Evolutionary conservation across 2,113 vertebrate species (phyloP), one percentile per base, ranked within the genome.

Genomic region (Tychaedon coryphoeus): DNA sequence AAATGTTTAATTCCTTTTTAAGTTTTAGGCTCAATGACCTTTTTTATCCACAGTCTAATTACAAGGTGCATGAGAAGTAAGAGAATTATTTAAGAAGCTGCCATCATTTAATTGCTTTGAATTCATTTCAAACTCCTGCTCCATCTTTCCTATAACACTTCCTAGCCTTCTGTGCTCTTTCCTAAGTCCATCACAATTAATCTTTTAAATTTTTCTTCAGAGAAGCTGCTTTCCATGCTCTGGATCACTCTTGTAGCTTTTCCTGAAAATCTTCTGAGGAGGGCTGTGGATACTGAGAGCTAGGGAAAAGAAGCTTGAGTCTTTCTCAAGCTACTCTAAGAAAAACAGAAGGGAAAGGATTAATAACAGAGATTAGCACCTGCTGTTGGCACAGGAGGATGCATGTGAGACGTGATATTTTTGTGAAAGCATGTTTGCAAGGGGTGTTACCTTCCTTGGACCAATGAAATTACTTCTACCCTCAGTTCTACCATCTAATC

Each of bases 1-100:
- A 69, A 78, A 85, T 91, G 12, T 91, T 92, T 87, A 53, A 91
- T 92, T 95, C 77, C 25, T 91, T 91, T 93, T 94, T 50, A 82
- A 87, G 26, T 78, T 95, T 53, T 85, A 54, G 28, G 10, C 19
- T 93, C 23, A 29, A 34, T 65, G 31, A 85, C 34, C 31, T 75
- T 74, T 88, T 80, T 81, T 78, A 84, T 87, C 66, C 22, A 53
- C 53, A 64, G 19, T 53, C 48, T 92, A 86, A 86, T 89, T 76
- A 74, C n/a, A 83, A 19, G 23, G 22, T 76, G 34, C 33, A 38
- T 73, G 47, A 83, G 58, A 92, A 75, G 28, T 54, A 45, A 70
- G 43, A 78, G 18, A 96, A 96, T 94, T 94, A 88, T 88, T 93
- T 90, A 79, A 86, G 60, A 79, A 86, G 70, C 8, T 66, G 23